Conservation (phyloP, 2,888 invertebrate species). For the Apamea sordens region DNA sequence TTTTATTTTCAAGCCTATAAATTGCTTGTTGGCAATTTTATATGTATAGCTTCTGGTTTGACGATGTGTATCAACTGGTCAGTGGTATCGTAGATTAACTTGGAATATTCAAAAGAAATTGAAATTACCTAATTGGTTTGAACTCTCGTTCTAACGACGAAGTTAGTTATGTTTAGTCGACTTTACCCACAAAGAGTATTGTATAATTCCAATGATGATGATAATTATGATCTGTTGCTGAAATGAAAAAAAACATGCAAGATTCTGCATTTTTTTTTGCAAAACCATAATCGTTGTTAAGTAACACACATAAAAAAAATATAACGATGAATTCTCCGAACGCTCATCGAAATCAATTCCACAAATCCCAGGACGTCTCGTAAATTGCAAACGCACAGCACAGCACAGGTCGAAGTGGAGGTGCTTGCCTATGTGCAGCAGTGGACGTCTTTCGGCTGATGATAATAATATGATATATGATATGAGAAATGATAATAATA, state of each 20-base stretch:
- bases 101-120: not conserved
- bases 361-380: constrained; percentile 40
- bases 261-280: not conserved
- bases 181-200: no score
- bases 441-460: not conserved
- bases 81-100: not conserved
- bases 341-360: constrained; percentile 37
- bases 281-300: not conserved
- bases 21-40: not conserved
- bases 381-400: constrained; percentile 2
- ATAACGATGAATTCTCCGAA: constrained; percentile 33
- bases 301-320: no score
- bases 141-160: no score
- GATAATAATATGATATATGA: no score
- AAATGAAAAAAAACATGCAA: not conserved
- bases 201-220: not conserved
- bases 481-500: no score
- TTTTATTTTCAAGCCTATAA: not conserved
- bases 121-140: not conserved
- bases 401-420: not conserved
- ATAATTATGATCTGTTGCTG: not conserved
- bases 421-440: not conserved
- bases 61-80: not conserved
- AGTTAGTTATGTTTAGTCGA: not conserved
- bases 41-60: not conserved